Percentiles rank a stretch among this genome's conserved stretches.
Evolutionary conservation across 2,113 vertebrate genomes (phyloP).

Genomic region (Macroglossus sobrinus): DNA sequence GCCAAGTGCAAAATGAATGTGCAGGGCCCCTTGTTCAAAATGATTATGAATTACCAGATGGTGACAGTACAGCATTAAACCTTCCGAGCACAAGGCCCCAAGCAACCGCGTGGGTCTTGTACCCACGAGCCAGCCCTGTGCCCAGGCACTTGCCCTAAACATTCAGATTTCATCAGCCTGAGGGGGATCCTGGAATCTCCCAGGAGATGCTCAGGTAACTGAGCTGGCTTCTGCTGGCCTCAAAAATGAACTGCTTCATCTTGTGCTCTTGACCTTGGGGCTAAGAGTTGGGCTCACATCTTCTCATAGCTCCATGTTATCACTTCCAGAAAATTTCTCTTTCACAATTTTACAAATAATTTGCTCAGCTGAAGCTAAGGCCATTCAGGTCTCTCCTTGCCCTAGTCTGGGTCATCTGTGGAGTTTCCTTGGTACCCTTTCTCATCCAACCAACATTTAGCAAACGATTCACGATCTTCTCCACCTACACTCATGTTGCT

Average conservation of each 20-base stretch:
- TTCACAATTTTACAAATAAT: background rate
- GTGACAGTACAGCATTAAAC: background rate
- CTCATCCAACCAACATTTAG: background rate
- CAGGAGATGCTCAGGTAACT: background rate
- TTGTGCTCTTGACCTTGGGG: background rate
- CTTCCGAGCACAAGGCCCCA: rapidly evolving
- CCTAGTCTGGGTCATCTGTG: background rate
- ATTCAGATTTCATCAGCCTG: background rate
- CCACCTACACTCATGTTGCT: background rate
- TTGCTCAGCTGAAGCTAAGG: background rate
- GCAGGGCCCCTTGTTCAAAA: background rate
- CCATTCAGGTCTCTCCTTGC: background rate
- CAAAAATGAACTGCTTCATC: background rate
- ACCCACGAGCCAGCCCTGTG: background rate
- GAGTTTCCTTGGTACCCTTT: background rate
- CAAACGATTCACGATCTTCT: background rate
- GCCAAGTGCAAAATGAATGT: background rate
- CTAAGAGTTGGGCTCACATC: background rate
- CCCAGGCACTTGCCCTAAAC: background rate
- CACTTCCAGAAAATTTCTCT: background rate
- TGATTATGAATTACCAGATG: background rate
- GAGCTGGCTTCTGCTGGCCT: background rate
- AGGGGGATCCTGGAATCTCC: background rate
- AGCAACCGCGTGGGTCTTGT: too few species aligned
- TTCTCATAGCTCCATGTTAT: background rate